phyloP scores from a whole-genome alignment of 1,140 invertebrate species.

The Dinoponera quadriceps region DNA sequence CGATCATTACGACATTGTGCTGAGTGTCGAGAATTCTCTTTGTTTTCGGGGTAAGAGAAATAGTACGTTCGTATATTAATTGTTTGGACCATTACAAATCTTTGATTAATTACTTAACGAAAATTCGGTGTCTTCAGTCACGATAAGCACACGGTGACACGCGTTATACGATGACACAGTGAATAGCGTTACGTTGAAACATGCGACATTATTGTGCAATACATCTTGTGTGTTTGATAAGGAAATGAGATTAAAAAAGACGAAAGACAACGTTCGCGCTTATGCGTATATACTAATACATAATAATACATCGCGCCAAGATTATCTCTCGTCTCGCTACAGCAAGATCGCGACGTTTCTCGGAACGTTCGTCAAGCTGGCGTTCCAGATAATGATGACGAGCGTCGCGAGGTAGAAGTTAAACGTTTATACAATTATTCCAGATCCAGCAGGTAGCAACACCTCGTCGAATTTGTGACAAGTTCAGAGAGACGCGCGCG shows the following conservation, averaged over 20 bases:
- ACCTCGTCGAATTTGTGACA: conserved; percentile 70
- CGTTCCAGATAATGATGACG: conserved; percentile 30
- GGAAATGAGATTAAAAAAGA: conserved; percentile 16
- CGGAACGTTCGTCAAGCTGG: conserved; percentile 1
- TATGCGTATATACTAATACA: too few relatives aligned
- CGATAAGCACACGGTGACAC: conserved; percentile 5
- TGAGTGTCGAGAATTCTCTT: conserved; percentile 57
- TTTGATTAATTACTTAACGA: conserved; percentile 29
- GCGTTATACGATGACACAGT: not conserved
- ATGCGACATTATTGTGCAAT: too few relatives aligned
- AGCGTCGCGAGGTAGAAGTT: conserved; percentile 16
- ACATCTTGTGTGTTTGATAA: not conserved
- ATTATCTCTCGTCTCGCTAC: not conserved
- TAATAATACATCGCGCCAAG: not conserved
- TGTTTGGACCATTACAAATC: conserved; percentile 7
- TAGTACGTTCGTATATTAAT: not conserved
- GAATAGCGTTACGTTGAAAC: not conserved
- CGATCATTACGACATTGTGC: conserved; percentile 59
- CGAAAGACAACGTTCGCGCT: not conserved
- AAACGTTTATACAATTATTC: conserved; percentile 56
- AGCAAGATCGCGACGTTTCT: conserved; percentile 12
- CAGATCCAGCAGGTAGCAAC: conserved; percentile 47
- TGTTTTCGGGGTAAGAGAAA: conserved; percentile 43
- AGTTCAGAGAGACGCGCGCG: conserved; percentile 63
- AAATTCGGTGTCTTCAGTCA: conserved; percentile 13